Base-by-base conservation (phyloP, 2,888 invertebrate species). In the Agelastica alni region DNA sequence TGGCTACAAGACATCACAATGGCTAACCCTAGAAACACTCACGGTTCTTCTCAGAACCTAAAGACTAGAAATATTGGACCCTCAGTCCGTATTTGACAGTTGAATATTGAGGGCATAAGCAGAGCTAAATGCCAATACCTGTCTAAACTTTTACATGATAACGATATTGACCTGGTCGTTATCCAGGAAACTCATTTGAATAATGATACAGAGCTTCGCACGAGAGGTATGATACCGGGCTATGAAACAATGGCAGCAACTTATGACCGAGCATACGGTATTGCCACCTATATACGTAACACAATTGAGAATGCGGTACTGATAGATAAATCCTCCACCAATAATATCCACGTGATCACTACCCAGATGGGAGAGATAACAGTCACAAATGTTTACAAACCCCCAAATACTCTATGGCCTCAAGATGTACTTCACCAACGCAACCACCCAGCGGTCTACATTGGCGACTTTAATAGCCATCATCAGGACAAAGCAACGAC, bases 391-490 rank as follows among this genome's bases (percentile, higher is more conserved):
- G 59, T 48, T 22, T 60, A 60, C 22, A 59, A 62, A 17, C 60
- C 58, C 4, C 57, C 56, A 12, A 36, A 28, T 14, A 17, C 28
- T n/a, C 1, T 54, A 9, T 63, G 61, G 61, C 61, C 60, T 28
- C 18, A 37, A 22, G 13, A 43, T 46, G 59, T 60, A 3, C n/a
- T 53, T n/a, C 30, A 53, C 48, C 52, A 36, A 16, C 44, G 49
- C 4, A 44, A 30, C 13, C 53, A 55, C 26, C 59, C 59, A 26
- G 49, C 61, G n/a, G 17, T 62, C 26, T 57, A 58, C 34, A 31
- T 58, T 13, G 63, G 59, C 2, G 58, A 62, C 37, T 56, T 39
- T 31, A 62, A 59, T 18, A 62, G 59, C 18, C 59, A 61, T 28
- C 61, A 54, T 42, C 47, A 53, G n/a, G n/a, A 28, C 46, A 55